Conservation (phyloP, 2,113 vertebrate genomes). For the Zapornia atra region DNA sequence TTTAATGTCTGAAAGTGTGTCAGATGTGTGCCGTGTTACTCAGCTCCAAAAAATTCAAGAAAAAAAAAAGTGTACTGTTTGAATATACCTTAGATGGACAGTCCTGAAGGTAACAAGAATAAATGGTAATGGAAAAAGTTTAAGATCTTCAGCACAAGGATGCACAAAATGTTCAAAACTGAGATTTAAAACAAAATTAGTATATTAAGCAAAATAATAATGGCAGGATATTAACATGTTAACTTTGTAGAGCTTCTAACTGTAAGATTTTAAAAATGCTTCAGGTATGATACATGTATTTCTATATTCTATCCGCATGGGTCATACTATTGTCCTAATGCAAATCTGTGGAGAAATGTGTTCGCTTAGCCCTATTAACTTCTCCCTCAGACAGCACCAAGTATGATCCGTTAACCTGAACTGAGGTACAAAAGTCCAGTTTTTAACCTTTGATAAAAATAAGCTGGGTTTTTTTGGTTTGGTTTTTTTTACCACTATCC, state of each 20-base stretch:
- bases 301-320: neutral
- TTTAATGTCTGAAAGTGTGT: neutral
- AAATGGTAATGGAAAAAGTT: neutral
- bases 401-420: neutral
- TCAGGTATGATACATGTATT: neutral
- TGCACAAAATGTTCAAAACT: neutral
- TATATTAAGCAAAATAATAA: neutral
- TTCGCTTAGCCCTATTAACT: neutral
- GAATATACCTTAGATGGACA: neutral
- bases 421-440: neutral
- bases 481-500: neutral
- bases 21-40: neutral
- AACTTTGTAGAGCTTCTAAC: neutral
- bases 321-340: neutral
- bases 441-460: neutral
- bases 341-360: neutral
- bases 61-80: neutral
- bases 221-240: neutral
- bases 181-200: neutral
- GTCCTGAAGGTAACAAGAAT: neutral
- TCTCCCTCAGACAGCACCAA: neutral
- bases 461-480: rapidly evolving
- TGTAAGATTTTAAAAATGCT: neutral
- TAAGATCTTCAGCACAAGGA: neutral
- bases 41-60: neutral